phyloP scores from a whole-genome alignment of 2,797 vertebrate genomes.

The Chromobotia macracanthus region DNA sequence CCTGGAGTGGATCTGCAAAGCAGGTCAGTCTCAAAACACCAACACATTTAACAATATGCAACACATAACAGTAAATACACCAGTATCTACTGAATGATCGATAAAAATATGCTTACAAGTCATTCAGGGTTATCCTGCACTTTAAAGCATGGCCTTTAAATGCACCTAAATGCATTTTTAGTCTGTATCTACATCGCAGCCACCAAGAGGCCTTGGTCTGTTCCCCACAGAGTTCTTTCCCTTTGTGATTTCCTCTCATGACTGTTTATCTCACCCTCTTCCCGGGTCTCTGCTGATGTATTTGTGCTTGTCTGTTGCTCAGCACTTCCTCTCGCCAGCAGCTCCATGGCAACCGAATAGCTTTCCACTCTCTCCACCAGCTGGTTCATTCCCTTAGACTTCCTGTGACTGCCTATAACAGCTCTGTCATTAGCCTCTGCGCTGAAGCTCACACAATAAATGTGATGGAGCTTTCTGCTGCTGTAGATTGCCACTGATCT shows the following conservation, averaged over 20 bases:
- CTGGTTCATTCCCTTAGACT: conserved; percentile 25
- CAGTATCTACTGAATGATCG: too few relatives aligned
- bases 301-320: conserved; percentile 26
- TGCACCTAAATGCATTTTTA: too few relatives aligned
- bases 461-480: background rate
- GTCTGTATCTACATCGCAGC: background rate
- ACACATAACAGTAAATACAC: background rate
- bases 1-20: conserved; percentile 98
- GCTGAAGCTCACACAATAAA: background rate
- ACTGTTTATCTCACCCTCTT: conserved; percentile 22
- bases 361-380: conserved; percentile 13
- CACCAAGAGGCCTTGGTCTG: background rate
- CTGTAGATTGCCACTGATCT: background rate
- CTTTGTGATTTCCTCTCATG: conserved; percentile 13
- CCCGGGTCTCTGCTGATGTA: conserved; percentile 21
- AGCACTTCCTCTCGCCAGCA: conserved; percentile 14
- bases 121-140: too few relatives aligned
- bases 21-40: conserved; percentile 70
- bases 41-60: background rate
- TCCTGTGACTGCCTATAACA: conserved; percentile 15
- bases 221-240: background rate
- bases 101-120: too few relatives aligned
- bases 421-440: conserved; percentile 10
- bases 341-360: conserved; percentile 35
- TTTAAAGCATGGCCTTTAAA: too few relatives aligned